phyloP scores from a whole-genome alignment of 1,140 invertebrate genomes.

The Manduca sexta region DNA sequence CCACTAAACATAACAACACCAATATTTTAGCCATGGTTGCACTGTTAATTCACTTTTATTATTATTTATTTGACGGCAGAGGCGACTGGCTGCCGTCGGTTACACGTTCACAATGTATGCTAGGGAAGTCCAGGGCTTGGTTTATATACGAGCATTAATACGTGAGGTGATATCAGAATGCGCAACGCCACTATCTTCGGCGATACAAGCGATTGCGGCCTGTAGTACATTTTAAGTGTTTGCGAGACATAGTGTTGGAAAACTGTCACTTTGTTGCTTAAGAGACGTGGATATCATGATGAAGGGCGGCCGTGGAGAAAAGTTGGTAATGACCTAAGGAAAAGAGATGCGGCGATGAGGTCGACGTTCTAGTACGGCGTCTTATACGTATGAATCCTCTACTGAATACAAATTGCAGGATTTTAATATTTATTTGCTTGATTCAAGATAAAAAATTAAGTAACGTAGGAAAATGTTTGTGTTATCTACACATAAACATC shows the following conservation, averaged over 20 bases:
- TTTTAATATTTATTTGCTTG: no score
- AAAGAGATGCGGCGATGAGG: not conserved
- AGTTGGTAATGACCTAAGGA: conserved; percentile 11
- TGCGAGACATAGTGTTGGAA: conserved; percentile 32
- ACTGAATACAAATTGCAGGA: no score
- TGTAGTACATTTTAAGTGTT: conserved; percentile 52
- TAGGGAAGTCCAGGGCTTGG: conserved; percentile 58
- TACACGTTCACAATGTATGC: conserved; percentile 65
- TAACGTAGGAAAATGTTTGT: no score
- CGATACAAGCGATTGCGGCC: conserved; percentile 28
- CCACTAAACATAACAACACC: conserved; percentile 52
- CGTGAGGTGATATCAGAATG: conserved; percentile 58
- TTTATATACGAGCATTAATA: conserved; percentile 74
- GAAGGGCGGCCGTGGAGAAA: no score
- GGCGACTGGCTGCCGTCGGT: conserved; percentile 58
- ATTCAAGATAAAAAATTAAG: no score
- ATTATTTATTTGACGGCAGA: conserved; percentile 44
- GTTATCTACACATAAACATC: no score
- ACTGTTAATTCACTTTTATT: conserved; percentile 38
- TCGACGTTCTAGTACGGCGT: not conserved
- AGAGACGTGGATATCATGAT: conserved; percentile 14
- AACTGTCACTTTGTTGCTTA: conserved; percentile 32
- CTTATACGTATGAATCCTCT: no score
- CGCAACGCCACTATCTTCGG: conserved; percentile 40
- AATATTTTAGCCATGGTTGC: conserved; percentile 59